Evolutionary conservation across 2,797 vertebrate species (phyloP).

Genomic region (Pseudochirops cupreus): DNA sequence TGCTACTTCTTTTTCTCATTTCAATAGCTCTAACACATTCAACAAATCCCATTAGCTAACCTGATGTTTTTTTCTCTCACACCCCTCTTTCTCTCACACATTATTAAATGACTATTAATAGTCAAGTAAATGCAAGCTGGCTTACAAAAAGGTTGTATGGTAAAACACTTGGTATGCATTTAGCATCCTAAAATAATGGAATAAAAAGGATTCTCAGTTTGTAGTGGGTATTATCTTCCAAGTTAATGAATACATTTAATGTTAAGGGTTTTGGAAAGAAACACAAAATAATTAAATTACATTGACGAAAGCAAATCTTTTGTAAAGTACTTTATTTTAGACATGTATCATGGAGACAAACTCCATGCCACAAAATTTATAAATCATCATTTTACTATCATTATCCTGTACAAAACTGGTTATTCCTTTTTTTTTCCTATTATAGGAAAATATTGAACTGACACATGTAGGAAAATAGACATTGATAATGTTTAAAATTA

Average conservation of each 20-base stretch:
- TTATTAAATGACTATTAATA: too few species aligned
- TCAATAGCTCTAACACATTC: background rate
- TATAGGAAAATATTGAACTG: background rate
- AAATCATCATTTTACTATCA: background rate
- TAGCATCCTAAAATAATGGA: background rate
- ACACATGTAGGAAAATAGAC: background rate
- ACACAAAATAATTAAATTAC: background rate
- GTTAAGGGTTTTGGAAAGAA: background rate
- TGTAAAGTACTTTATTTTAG: background rate
- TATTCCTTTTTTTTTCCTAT: background rate
- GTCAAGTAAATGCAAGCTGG: too few species aligned
- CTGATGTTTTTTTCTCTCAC: background rate
- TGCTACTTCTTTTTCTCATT: background rate
- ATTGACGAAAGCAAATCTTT: background rate
- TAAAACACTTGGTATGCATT: background rate
- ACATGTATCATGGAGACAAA: background rate
- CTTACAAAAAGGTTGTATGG: too few species aligned
- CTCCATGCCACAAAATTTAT: background rate
- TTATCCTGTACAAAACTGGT: background rate
- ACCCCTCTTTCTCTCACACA: background rate
- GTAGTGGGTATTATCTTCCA: background rate
- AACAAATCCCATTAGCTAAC: background rate
- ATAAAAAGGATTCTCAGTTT: slow-evolving; percentile 5
- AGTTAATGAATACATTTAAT: background rate
- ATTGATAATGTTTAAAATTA: background rate